These are phyloP conservation scores for Aethina tumida DNA, from an alignment of 1,140 invertebrate genomes.

Conservation along the genomic window DNA sequence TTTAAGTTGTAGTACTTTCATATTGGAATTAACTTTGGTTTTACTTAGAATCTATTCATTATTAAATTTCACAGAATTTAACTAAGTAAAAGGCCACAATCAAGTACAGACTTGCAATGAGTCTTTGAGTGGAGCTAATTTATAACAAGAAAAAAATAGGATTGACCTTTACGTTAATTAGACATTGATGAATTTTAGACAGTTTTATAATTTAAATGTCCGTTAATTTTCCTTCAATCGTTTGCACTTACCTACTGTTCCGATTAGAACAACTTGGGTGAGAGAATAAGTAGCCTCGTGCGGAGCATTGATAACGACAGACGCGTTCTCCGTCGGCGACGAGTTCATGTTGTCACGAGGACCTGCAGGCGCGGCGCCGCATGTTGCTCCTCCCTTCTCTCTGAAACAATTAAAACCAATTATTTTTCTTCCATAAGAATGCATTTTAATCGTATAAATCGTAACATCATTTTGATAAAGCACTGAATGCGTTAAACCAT, in stretches of 20 bases:
- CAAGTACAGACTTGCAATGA: no score
- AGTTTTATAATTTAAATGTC: no score
- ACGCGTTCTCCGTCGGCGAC: slow-evolving; percentile 39
- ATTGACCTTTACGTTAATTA: no score
- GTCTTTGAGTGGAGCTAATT: no score
- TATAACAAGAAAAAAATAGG: no score
- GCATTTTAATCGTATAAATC: not conserved
- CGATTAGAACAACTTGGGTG: slow-evolving; percentile 67
- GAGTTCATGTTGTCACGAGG: slow-evolving; percentile 37
- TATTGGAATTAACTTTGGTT: no score
- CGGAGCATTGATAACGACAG: slow-evolving; percentile 38
- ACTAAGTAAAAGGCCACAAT: no score
- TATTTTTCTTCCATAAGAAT: not conserved
- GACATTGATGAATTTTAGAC: no score
- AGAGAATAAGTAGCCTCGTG: slow-evolving; percentile 52
- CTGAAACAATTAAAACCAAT: slow-evolving; percentile 19
- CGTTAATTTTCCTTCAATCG: no score
- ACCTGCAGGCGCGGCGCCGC: slow-evolving; percentile 32
- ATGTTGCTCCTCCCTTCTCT: slow-evolving; percentile 26
- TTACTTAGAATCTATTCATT: no score
- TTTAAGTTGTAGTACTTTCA: no score
- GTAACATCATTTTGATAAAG: not conserved
- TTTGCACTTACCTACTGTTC: slow-evolving; percentile 32
- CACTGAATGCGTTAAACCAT: not conserved
- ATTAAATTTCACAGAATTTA: no score